Conservation (phyloP, 92 coral and sea anemone species). For the Parazoanthus swiftii region DNA sequence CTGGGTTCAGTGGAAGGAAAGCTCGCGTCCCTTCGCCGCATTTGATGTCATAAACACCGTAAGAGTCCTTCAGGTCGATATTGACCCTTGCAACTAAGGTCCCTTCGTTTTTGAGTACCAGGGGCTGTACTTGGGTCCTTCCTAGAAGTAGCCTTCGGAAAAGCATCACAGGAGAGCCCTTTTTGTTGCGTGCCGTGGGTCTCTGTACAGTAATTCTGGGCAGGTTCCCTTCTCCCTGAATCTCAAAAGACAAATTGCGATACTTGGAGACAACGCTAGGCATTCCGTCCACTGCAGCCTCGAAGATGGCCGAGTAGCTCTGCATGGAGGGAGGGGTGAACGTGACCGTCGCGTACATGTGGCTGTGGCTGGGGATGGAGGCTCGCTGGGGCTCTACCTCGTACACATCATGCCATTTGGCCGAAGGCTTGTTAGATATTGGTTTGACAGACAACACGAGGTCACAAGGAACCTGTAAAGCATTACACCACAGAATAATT, state of each 20-base stretch:
- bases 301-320: constrained; percentile 83
- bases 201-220: constrained; percentile 84
- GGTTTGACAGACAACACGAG: constrained; percentile 93
- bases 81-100: constrained; percentile 80
- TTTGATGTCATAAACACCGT: constrained; percentile 64
- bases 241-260: constrained; percentile 93
- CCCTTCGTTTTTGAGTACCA: constrained; percentile 90
- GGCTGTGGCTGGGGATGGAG: constrained; percentile 91
- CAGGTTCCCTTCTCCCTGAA: constrained; percentile 99
- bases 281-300: constrained; percentile 98
- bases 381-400: constrained; percentile 93
- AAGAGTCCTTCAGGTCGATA: constrained; percentile 83
- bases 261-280: constrained; percentile 91
- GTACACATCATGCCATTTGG: constrained; percentile 98
- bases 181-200: constrained; percentile 92
- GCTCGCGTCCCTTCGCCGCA: constrained; percentile 69
- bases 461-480: constrained; percentile 89
- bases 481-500: not conserved
- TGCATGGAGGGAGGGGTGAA: constrained; percentile 98
- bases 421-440: constrained; percentile 89
- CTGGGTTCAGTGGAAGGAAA: constrained; percentile 61
- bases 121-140: constrained; percentile 80
- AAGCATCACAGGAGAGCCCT: constrained; percentile 85
- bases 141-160: constrained; percentile 87
- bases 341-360: constrained; percentile 86